phyloP scores from a whole-genome alignment of 2,888 invertebrate species.

The Lycocerus yunnanus region DNA sequence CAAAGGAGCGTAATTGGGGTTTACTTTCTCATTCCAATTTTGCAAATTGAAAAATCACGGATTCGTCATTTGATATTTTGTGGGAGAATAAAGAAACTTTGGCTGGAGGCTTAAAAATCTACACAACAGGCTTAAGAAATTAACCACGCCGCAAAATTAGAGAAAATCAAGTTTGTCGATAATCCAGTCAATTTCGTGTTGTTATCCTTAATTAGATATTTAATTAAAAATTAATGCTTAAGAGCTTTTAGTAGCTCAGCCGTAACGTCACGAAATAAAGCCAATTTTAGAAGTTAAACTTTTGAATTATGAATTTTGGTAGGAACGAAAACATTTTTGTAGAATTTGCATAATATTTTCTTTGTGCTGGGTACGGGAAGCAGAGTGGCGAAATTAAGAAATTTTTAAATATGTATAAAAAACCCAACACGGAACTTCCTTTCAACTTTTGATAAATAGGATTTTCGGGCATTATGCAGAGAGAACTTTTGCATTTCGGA shows the following conservation, averaged over 20 bases:
- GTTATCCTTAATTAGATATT: neutral
- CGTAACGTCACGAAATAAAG: no score
- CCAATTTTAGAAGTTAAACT: neutral
- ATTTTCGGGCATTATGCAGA: neutral
- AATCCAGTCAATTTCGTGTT: neutral
- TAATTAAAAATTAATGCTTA: neutral
- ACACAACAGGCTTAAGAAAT: neutral
- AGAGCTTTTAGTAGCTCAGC: neutral
- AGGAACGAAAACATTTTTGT: neutral
- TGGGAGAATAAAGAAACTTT: neutral
- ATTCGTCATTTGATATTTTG: neutral
- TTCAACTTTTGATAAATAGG: neutral
- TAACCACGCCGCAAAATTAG: neutral
- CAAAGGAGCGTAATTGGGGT: neutral
- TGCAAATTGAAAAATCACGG: neutral
- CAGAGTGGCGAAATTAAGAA: neutral
- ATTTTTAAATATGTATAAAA: neutral
- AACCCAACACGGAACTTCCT: neutral
- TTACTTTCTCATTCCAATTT: neutral
- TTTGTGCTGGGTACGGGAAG: neutral
- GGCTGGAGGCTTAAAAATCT: neutral
- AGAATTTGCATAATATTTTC: neutral
- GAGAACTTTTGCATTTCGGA: neutral
- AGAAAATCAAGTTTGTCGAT: neutral
- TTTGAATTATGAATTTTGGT: neutral